Conservation (phyloP, 2,888 invertebrate species). For the Aphrophora alni region DNA sequence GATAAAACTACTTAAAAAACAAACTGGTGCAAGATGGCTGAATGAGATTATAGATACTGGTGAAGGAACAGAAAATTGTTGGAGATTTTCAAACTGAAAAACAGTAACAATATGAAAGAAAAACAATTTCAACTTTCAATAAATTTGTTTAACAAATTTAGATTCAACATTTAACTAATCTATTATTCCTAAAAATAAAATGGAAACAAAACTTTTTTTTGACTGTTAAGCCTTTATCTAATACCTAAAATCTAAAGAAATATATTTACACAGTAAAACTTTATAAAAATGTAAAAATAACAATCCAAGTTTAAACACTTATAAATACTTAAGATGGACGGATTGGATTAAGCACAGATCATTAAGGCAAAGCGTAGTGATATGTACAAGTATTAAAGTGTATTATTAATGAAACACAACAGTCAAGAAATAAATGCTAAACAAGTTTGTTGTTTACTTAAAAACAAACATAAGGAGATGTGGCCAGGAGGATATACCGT, state of each 20-base stretch:
- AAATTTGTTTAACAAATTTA: not conserved
- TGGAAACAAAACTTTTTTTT: not conserved
- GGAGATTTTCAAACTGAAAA: too few species aligned
- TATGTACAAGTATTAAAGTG: not conserved
- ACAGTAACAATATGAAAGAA: too few species aligned
- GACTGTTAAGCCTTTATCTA: not conserved
- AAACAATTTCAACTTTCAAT: not conserved
- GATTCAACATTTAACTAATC: not conserved
- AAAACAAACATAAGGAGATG: not conserved
- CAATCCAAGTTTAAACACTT: not conserved
- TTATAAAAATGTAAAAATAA: not conserved
- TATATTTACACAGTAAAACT: not conserved
- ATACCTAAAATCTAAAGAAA: not conserved
- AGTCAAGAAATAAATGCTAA: not conserved
- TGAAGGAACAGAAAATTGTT: too few species aligned
- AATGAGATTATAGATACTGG: too few species aligned
- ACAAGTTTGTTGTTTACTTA: not conserved
- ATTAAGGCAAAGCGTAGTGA: not conserved
- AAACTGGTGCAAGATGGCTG: too few species aligned
- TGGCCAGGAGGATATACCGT: too few species aligned
- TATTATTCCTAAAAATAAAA: not conserved
- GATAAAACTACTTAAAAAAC: too few species aligned
- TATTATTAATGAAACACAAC: too few species aligned
- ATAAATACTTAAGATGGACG: not conserved
- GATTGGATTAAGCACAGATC: not conserved